Evolutionary conservation across 1,140 invertebrate species (phyloP).

Genomic region (Bombus confusus): DNA sequence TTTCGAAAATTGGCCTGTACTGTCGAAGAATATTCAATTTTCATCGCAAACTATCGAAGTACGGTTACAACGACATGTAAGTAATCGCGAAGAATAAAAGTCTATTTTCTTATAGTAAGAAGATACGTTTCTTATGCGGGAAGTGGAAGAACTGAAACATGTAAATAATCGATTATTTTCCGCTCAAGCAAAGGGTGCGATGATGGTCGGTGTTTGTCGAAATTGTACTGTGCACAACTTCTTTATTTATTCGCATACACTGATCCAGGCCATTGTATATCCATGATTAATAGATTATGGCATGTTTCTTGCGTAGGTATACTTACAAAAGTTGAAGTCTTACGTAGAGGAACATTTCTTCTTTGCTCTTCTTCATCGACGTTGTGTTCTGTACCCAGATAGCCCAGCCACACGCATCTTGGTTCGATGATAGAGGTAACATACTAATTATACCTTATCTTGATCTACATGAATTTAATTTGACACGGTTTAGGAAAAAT

Average conservation of each 20-base stretch:
- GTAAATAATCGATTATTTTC: neutral
- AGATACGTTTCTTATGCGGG: neutral
- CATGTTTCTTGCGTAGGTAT: neutral
- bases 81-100: neutral
- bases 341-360: neutral
- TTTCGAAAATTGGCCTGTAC: too few species aligned
- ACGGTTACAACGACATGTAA: too few species aligned
- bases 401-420: conserved; percentile 53
- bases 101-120: neutral
- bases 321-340: too few species aligned
- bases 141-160: neutral
- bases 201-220: too few species aligned
- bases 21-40: too few species aligned
- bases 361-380: neutral
- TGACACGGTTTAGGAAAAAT: too few species aligned
- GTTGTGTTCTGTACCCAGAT: conserved; percentile 24
- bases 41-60: too few species aligned
- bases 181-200: neutral
- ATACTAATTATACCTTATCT: too few species aligned
- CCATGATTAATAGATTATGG: neutral
- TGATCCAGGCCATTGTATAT: neutral
- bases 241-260: neutral
- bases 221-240: neutral
- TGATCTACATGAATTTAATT: too few species aligned
- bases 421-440: neutral